These are phyloP conservation scores for Coryphaenoides rupestris DNA, from an alignment of 2,113 vertebrate genomes.

Conservation along the genomic window DNA sequence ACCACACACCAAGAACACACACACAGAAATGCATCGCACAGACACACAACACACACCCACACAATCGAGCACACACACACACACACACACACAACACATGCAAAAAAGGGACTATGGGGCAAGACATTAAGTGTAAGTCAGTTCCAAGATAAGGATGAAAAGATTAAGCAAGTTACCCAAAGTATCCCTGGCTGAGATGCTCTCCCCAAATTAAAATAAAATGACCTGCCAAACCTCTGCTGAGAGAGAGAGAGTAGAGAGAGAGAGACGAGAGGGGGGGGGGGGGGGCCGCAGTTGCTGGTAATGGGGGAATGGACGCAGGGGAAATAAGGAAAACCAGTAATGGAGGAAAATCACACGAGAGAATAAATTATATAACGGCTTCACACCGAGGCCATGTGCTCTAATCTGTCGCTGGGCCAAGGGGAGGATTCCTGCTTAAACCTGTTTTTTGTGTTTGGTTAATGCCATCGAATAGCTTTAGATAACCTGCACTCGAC, in stretches of 20 bases:
- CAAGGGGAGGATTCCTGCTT: constrained; percentile 66
- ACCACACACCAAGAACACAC: neutral
- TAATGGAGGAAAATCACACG: constrained; percentile 63
- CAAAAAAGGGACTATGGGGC: neutral
- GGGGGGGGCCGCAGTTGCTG: constrained; percentile 3
- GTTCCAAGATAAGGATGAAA: constrained; percentile 59
- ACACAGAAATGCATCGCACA: neutral
- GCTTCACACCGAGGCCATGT: constrained; percentile 59
- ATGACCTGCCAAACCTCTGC: constrained; percentile 50
- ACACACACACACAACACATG: no score
- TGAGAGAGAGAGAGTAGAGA: neutral
- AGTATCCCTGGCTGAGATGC: constrained; percentile 25
- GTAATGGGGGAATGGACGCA: neutral
- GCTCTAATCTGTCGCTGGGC: constrained; percentile 67
- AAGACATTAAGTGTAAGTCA: constrained; percentile 44
- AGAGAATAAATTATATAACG: constrained; percentile 72
- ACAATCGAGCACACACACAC: neutral
- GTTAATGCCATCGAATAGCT: constrained; percentile 63
- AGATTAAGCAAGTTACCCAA: constrained; percentile 60
- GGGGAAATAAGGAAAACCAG: constrained; percentile 48
- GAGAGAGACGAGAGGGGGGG: constrained; percentile 6
- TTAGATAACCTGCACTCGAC: constrained; percentile 51
- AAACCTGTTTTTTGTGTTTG: constrained; percentile 20
- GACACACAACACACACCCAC: neutral
- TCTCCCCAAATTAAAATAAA: constrained; percentile 58